Base-by-base conservation (phyloP, 1,140 invertebrate species). In the Sinonovacula constricta region DNA sequence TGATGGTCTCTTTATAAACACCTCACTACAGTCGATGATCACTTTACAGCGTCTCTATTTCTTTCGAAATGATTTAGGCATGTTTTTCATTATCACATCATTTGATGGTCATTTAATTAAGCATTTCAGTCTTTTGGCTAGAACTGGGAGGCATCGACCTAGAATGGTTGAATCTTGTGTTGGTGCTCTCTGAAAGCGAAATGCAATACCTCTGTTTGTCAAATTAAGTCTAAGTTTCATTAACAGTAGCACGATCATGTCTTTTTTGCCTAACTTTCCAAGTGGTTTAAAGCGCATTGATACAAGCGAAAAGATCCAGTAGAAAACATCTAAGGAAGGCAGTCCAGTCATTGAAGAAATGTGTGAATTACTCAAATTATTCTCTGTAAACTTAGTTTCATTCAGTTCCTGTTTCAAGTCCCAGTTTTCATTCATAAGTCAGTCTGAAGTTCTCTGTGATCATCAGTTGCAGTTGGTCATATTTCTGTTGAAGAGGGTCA, bases 21-120 rank as follows among this genome's bases (percentile, higher is more conserved):
- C 24, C 26, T 71, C 68, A 36, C 30, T 59, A 49, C 68, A 71
- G n/a, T 71, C 31, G 28, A 71, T 71, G 12, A 71, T 71, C 2
- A 71, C 68, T 15, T 30, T 33, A 1, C 51, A 33, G 15, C n/a
- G 36, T 0, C 56, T 3, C 18, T 14, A 71, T 2, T 45, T 0
- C 30, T 59, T 57, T 49, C 68, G 36, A 34, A 71, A 59, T n/a
- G n/a, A n/a, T n/a, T n/a, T n/a, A n/a, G n/a, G n/a, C n/a, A n/a
- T n/a, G n/a, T n/a, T n/a, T n/a, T n/a, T n/a, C n/a, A n/a, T n/a
- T n/a, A n/a, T n/a, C n/a, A n/a, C n/a, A n/a, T n/a, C n/a, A n/a
- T n/a, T n/a, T n/a, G n/a, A n/a, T n/a, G n/a, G n/a, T n/a, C n/a
- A n/a, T n/a, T n/a, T n/a, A n/a, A n/a, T n/a, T n/a, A n/a, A n/a